phyloP scores from a whole-genome alignment of 2,113 vertebrate genomes.

The Plecotus auritus region DNA sequence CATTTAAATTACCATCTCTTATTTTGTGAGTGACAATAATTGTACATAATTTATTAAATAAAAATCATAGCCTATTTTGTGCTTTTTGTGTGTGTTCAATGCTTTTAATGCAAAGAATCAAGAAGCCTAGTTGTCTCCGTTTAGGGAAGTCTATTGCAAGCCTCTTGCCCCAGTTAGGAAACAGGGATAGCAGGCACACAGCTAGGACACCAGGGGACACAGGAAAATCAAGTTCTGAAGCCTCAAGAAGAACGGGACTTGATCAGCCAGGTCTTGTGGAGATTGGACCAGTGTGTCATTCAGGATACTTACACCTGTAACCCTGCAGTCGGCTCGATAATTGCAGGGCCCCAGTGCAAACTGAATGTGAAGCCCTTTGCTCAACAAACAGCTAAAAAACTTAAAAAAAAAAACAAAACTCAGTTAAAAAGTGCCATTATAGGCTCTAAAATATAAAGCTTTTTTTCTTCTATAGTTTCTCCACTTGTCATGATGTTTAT shows the following conservation, averaged over 20 bases:
- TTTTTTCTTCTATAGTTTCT: not conserved
- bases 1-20: not conserved
- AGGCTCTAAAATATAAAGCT: not conserved
- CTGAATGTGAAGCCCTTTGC: not conserved
- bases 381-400: not conserved
- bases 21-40: not conserved
- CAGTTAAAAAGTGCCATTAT: not conserved
- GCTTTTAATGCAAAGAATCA: not conserved
- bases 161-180: not conserved
- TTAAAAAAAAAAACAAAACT: not conserved
- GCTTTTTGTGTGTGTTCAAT: not conserved
- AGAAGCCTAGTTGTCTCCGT: not conserved
- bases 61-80: not conserved
- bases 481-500: not conserved
- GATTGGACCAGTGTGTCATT: not conserved
- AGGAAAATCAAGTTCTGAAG: not conserved
- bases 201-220: not conserved
- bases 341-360: not conserved
- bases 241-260: not conserved
- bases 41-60: not conserved
- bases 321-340: not conserved
- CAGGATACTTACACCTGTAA: not conserved
- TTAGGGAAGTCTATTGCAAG: not conserved
- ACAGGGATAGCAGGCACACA: not conserved
- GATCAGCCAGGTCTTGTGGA: not conserved